A percentile compares a stretch with the other conserved stretches of the same genome.
Evolutionary conservation across 2,113 vertebrate species (phyloP).

Genomic region (Toxotes jaculatrix): DNA sequence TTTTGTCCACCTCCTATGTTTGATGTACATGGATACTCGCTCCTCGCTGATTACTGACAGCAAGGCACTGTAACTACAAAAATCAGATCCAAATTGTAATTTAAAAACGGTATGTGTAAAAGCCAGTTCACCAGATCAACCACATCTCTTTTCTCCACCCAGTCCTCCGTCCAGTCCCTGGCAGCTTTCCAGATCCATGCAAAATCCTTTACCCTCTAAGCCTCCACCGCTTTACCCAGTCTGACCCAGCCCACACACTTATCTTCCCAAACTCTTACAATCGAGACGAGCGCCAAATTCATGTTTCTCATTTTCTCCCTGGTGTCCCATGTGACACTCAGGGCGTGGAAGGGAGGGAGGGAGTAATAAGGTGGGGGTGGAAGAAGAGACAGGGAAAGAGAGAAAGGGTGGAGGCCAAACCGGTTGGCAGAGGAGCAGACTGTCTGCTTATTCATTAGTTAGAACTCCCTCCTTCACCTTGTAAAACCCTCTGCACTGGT

Average conservation of each 20-base stretch:
- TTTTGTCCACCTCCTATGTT: conserved; percentile 12
- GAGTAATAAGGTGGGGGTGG: background rate
- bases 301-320: conserved; percentile 66
- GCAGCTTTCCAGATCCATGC: background rate
- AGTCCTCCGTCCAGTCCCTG: background rate
- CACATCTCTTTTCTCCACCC: background rate
- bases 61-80: background rate
- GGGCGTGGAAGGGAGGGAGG: background rate
- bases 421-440: conserved; percentile 12
- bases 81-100: background rate
- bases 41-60: conserved; percentile 2
- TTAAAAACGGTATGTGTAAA: background rate
- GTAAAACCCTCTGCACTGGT: background rate
- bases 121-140: background rate
- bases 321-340: conserved; percentile 40
- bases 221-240: background rate
- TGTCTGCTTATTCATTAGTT: conserved; percentile 33
- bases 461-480: conserved; percentile 5
- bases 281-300: conserved; percentile 30
- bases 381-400: background rate
- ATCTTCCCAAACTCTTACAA: conserved; percentile 13
- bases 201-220: background rate
- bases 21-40: too few species aligned
- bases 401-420: conserved; percentile 2
- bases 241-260: background rate